Evolutionary conservation across 2,888 invertebrate genomes (phyloP), one percentile per base, ranked within the genome.

Genomic region (Cremastinae sp.): DNA sequence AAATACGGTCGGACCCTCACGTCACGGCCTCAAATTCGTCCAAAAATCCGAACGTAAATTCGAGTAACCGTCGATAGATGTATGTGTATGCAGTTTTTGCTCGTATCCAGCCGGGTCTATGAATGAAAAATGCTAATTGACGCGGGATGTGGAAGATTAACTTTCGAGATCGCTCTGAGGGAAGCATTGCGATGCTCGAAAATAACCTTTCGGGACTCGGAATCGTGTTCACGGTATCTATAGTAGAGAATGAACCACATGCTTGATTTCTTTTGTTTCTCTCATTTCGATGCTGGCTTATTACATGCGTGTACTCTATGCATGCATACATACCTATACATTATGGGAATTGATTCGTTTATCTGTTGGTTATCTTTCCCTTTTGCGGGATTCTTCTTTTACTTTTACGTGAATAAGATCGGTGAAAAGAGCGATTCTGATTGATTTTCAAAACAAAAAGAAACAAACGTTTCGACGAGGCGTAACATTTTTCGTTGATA

Each of bases 71-170:
- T 35, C 43, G 14, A 8, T 4, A 43, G 8, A 61, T 9, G 9
- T 28, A 49, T 62, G 37, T 22, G 14, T 53, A 20, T 20, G n/a
- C 39, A 41, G 28, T 53, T 28, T 14, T 39, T 8, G 16, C 72
- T 76, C 73, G 62, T 72, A 73, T 69, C 69, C 20, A 18, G 7
- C 39, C 43, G 64, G 64, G 39, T 65, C 49, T 35, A 64, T 55
- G 64, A 71, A 62, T 41, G 73, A 76, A 73, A 72, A 69, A 75
- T 76, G 76, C 73, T 73, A 76, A 76, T 76, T 73, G 76, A 69
- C 73, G 69, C 10, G 8, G 28, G 2, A 10, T 35, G 41, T 41
- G 16, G 58, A 64, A 73, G 73, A 76, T 73, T 65, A 62, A 73
- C 68, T 69, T 47, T 8, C 20, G 28, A 47, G 73, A 68, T 73